Evolutionary conservation across 2,797 vertebrate species (phyloP).

Genomic region (Gambelia wislizenii): DNA sequence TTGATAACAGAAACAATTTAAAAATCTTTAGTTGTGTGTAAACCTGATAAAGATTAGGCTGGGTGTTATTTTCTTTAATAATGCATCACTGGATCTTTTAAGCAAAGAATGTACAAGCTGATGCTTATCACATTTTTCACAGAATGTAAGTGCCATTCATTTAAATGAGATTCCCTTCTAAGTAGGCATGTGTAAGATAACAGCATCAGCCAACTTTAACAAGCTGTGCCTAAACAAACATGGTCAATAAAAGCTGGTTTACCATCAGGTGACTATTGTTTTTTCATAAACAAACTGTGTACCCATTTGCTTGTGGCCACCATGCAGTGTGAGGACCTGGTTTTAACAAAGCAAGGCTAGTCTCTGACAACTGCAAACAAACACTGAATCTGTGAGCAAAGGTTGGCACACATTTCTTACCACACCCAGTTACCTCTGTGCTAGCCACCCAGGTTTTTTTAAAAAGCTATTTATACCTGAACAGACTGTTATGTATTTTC

Average conservation of each 20-base stretch:
- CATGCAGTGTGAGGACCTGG: constrained; percentile 40
- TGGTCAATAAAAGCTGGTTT: constrained; percentile 12
- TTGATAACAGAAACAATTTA: background rate
- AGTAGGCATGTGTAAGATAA: background rate
- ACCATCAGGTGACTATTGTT: background rate
- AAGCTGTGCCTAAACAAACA: accelerated
- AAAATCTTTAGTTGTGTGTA: background rate
- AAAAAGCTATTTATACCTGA: constrained; percentile 51
- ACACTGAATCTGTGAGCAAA: constrained; percentile 47
- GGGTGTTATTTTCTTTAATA: background rate
- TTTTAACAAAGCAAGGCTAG: constrained; percentile 38
- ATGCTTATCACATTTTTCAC: background rate
- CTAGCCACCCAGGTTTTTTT: constrained; percentile 18
- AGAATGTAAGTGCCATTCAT: background rate
- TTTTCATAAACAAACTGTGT: constrained; percentile 23
- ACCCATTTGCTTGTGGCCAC: constrained; percentile 40
- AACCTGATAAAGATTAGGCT: background rate
- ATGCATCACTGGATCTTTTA: background rate
- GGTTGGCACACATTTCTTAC: constrained; percentile 35
- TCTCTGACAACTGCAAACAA: constrained; percentile 61
- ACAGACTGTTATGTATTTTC: constrained; percentile 13
- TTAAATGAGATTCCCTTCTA: background rate
- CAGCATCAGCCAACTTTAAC: accelerated
- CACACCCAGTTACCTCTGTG: constrained; percentile 31
- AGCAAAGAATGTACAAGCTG: background rate